Evolutionary conservation across 2,797 vertebrate genomes (phyloP).

Genomic region (Microhierax caerulescens): DNA sequence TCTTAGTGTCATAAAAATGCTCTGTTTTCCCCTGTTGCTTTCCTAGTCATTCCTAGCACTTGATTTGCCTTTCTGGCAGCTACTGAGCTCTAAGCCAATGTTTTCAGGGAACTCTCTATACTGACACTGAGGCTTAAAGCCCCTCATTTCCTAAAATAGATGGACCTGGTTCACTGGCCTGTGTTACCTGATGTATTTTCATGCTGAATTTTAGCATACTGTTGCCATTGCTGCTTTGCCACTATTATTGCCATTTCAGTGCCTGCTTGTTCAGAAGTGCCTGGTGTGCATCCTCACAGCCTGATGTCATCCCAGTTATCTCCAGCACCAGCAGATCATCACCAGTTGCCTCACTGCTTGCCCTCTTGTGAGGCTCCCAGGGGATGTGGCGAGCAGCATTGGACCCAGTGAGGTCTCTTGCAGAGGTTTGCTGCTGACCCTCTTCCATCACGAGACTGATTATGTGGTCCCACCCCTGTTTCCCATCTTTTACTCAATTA

Average conservation of each 20-base stretch:
- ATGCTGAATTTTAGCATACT: neutral
- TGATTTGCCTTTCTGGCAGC: neutral
- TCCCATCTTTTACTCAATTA: neutral
- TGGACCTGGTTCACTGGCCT: neutral
- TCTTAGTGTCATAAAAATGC: neutral
- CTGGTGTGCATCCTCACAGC: neutral
- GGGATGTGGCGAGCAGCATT: neutral
- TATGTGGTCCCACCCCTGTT: neutral
- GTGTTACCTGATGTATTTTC: neutral
- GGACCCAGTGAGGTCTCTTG: neutral
- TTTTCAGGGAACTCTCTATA: neutral
- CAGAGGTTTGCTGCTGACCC: neutral
- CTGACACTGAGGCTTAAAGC: neutral
- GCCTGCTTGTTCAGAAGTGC: neutral
- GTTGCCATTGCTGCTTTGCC: neutral
- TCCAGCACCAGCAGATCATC: neutral
- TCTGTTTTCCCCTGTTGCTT: neutral
- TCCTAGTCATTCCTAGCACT: neutral
- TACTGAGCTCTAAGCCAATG: neutral
- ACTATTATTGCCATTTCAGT: neutral
- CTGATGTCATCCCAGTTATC: neutral
- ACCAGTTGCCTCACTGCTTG: neutral
- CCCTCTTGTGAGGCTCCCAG: neutral
- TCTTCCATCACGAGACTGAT: rapidly evolving
- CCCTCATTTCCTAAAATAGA: neutral